These are phyloP conservation scores for Acanthoscelides obtectus DNA, from an alignment of 2,888 invertebrate genomes.

Conservation along the genomic window DNA sequence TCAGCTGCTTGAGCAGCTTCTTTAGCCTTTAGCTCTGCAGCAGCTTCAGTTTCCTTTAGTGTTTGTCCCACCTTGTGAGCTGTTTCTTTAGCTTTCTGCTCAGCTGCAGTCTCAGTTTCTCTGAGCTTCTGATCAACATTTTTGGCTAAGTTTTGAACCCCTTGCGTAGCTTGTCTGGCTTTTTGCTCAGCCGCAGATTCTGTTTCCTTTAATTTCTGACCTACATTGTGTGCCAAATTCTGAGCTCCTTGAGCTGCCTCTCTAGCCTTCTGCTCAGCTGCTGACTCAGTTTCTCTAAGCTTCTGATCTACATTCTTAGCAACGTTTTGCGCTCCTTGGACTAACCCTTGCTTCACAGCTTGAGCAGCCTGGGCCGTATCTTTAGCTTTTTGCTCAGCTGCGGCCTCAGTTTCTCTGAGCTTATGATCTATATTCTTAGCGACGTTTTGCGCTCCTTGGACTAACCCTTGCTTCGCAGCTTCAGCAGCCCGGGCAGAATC, in stretches of 20 bases:
- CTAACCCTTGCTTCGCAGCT: conserved; percentile 16
- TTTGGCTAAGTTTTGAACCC: conserved; percentile 18
- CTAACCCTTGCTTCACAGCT: conserved; percentile 9
- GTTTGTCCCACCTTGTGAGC: conserved; percentile 43
- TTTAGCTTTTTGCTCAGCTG: conserved; percentile 24
- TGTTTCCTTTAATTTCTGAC: conserved; percentile 21
- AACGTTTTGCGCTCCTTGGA: conserved; percentile 12
- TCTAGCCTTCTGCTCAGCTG: conserved; percentile 15
- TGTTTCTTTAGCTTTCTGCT: conserved; percentile 9
- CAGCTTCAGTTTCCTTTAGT: conserved; percentile 51
- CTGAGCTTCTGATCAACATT: conserved; percentile 23
- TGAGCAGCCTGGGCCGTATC: conserved; percentile 18
- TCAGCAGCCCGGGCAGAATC: conserved; percentile 19
- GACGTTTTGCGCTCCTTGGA: conserved; percentile 9
- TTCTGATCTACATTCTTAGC: conserved; percentile 23
- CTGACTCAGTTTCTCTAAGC: conserved; percentile 23
- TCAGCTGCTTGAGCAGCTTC: conserved; percentile 21
- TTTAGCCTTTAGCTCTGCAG: conserved; percentile 19
- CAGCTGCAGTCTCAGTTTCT: conserved; percentile 21
- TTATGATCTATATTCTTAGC: conserved; percentile 8
- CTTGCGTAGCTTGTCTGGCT: conserved; percentile 7
- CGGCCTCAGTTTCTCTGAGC: conserved; percentile 15
- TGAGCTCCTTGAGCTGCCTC: conserved; percentile 22
- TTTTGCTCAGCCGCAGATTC: conserved; percentile 12
- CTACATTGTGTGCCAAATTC: conserved; percentile 20